Evolutionary conservation across 2,888 invertebrate genomes (phyloP).

Genomic region (Eupithecia pulchellata): DNA sequence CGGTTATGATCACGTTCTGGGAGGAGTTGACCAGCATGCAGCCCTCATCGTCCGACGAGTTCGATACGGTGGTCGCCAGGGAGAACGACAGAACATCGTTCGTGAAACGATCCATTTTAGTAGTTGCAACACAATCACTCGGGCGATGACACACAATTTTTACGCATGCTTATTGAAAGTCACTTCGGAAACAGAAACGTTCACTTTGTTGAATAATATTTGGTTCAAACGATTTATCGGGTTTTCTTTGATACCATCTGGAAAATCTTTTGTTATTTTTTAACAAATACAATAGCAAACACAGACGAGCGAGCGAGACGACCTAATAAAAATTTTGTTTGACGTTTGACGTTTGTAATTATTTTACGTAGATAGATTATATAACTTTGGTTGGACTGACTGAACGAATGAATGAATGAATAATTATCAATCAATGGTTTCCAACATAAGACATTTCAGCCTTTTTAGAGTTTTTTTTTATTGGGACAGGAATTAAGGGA

Average conservation of each 20-base stretch:
- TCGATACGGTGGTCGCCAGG: constrained; percentile 56
- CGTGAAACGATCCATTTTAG: constrained; percentile 68
- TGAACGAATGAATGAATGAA: background rate
- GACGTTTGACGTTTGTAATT: background rate
- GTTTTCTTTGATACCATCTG: constrained; percentile 55
- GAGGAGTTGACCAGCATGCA: constrained; percentile 77
- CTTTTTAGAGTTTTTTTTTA: too few relatives aligned
- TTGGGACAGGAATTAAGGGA: too few relatives aligned
- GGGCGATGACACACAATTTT: constrained; percentile 66
- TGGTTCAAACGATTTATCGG: constrained; percentile 41
- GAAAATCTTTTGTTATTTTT: constrained; percentile 49
- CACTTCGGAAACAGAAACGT: constrained; percentile 45
- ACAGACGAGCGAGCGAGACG: constrained; percentile 3
- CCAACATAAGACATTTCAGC: too few relatives aligned
- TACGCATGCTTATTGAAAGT: constrained; percentile 66
- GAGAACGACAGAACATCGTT: constrained; percentile 58
- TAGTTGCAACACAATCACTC: constrained; percentile 71
- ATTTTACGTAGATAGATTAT: too few relatives aligned
- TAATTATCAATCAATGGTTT: background rate
- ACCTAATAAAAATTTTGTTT: background rate
- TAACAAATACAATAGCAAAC: constrained; percentile 4
- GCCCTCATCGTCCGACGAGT: constrained; percentile 66
- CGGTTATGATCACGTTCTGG: constrained; percentile 86
- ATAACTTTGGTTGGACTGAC: too few relatives aligned
- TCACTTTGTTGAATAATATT: constrained; percentile 51